Evolutionary conservation across 2,113 vertebrate species (phyloP).

Genomic region (Cephalopholis sonnerati): DNA sequence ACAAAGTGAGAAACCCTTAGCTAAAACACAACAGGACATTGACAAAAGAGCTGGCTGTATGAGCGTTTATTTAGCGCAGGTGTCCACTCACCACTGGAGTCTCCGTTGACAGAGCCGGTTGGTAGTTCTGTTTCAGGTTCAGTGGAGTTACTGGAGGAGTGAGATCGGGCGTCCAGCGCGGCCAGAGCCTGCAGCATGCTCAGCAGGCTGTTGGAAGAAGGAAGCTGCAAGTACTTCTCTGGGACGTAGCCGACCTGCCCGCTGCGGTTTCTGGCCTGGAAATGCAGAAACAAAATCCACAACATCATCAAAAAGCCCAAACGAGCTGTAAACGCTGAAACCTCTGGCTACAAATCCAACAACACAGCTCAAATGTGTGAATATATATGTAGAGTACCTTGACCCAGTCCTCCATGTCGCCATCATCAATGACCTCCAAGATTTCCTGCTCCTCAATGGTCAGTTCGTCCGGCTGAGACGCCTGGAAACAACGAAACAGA

Average conservation of each 20-base stretch:
- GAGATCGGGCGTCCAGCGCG: slow-evolving; percentile 91
- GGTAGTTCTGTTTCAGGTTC: slow-evolving; percentile 89
- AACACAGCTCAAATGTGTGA: no score
- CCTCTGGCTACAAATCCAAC: not conserved
- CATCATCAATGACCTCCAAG: slow-evolving; percentile 98
- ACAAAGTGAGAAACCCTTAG: not conserved
- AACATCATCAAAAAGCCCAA: not conserved
- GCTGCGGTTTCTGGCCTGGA: slow-evolving; percentile 93
- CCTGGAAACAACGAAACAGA: slow-evolving; percentile 78
- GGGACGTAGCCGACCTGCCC: slow-evolving; percentile 97
- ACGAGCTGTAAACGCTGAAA: not conserved
- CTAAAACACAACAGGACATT: not conserved
- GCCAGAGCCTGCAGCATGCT: slow-evolving; percentile 97
- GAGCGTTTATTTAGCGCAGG: accelerated
- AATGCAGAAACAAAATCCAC: slow-evolving; percentile 5
- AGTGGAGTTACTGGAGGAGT: slow-evolving; percentile 95
- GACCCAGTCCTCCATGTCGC: slow-evolving; percentile 99
- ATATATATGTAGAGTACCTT: slow-evolving; percentile 85
- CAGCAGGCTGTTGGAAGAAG: slow-evolving; percentile 95
- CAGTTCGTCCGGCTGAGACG: slow-evolving; percentile 96
- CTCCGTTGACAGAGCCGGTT: slow-evolving; percentile 91
- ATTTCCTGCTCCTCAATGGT: slow-evolving; percentile 98
- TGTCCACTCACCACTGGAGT: slow-evolving; percentile 75
- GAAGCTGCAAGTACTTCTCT: slow-evolving; percentile 98
- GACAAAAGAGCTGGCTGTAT: not conserved